Percentiles rank a stretch among this genome's conserved stretches.
Evolutionary conservation across 2,113 vertebrate species (phyloP).

Genomic region (Microcebus murinus): DNA sequence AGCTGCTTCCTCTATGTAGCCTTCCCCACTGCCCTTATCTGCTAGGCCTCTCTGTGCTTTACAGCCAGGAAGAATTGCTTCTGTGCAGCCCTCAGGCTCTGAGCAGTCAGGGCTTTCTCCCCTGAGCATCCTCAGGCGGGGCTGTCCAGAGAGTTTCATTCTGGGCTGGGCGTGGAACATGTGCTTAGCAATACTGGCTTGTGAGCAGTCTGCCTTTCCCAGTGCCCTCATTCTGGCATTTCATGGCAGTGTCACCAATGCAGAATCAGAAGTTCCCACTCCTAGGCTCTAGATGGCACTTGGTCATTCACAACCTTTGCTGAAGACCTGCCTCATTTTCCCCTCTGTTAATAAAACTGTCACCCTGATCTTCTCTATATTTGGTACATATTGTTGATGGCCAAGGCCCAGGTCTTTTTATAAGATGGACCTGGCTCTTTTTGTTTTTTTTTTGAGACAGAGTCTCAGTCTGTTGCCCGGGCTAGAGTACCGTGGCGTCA

Average conservation of each 20-base stretch:
- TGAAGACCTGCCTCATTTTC: slow-evolving; percentile 21
- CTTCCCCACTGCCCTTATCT: background rate
- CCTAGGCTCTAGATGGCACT: background rate
- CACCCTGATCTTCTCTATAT: background rate
- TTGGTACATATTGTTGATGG: background rate
- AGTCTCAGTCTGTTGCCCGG: too few species aligned
- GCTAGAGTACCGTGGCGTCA: too few species aligned
- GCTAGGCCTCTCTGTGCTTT: background rate
- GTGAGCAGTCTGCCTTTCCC: background rate
- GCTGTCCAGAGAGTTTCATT: background rate
- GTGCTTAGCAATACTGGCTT: background rate
- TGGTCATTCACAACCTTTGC: background rate
- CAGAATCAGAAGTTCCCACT: background rate
- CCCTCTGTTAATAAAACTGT: background rate
- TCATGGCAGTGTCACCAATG: background rate
- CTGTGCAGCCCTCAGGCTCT: background rate
- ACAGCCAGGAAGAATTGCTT: background rate
- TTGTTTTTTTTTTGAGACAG: too few species aligned
- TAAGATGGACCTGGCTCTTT: background rate
- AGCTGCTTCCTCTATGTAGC: background rate
- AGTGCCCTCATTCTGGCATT: background rate
- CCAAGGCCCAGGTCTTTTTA: background rate
- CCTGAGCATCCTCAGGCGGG: background rate
- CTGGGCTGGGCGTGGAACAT: background rate
- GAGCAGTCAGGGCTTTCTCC: background rate